Evolutionary conservation across 37 sponge, comb jelly and placozoan species (phyloP).

Genomic region (Corticium candelabrum): DNA sequence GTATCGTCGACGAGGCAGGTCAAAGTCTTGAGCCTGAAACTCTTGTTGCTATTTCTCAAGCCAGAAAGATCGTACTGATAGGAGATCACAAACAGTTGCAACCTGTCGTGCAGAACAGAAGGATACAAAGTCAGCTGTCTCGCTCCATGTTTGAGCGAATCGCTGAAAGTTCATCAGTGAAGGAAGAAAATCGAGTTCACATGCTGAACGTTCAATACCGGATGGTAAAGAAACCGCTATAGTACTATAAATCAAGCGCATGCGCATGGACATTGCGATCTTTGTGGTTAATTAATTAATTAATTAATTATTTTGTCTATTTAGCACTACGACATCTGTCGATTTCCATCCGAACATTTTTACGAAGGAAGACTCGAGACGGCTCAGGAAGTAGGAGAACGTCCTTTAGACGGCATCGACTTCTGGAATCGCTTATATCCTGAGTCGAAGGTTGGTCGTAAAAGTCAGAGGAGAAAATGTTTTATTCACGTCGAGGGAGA

Average conservation of each 20-base stretch:
- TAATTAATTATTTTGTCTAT: slow-evolving; percentile 1
- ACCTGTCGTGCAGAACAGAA: not conserved
- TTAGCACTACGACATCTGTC: not conserved
- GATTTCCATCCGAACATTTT: not conserved
- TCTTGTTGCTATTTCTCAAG: not conserved
- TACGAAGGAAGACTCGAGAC: not conserved
- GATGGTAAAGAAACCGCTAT: not conserved
- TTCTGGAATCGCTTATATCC: not conserved
- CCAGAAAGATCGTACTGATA: not conserved
- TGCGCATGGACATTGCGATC: too few relatives aligned
- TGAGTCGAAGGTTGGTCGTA: not conserved
- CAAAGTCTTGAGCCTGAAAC: not conserved
- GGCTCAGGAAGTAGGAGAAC: not conserved
- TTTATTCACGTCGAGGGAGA: not conserved
- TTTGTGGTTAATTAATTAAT: not conserved
- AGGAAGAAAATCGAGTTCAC: too few relatives aligned
- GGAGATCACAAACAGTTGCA: not conserved
- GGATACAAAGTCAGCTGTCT: not conserved
- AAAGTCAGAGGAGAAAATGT: not conserved
- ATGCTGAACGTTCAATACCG: not conserved
- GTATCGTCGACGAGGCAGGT: not conserved
- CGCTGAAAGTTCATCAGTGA: too few relatives aligned
- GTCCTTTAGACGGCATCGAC: not conserved
- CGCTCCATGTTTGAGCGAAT: not conserved
- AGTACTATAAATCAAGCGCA: not conserved